Base-by-base conservation (phyloP, 2,113 vertebrate species). In the Candoia aspera region DNA sequence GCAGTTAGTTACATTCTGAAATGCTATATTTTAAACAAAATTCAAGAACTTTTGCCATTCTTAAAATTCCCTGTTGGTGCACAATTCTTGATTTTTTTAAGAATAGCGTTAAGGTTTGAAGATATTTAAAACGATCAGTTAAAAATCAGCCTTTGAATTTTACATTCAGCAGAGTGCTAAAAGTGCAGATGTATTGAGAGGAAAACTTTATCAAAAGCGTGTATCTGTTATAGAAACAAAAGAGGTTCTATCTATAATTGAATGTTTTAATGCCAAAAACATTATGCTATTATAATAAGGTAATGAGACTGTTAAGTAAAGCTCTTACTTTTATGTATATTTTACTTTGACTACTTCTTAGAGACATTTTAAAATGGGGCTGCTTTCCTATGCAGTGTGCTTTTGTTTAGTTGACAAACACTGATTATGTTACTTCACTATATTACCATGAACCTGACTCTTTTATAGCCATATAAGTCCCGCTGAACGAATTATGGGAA, bases 191-290 rank as follows among this genome's bases (percentile, higher is more conserved):
- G 94, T 95, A 90, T 89, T 0, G 1, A 94, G 94, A 93, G 84
- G 59, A 87, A n/a, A 90, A 94, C 68, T 94, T 94, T 95, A 95
- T 95, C 92, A 92, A 94, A 89, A 87, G 94, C 92, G 90, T 94
- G 95, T 94, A 91, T 93, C 58, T 95, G 95, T 94, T 91, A 79
- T 90, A 92, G 92, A 94, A 95, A 95, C 95, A 96, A 86, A 96
- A 94, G 94, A 95, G 95, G 93, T 96, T 95, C 95, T 96, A 95
- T 93, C 93, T 96, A 94, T 94, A 93, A 92, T 83, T 93, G 94
- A 83, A 92, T 94, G 86, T 95, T 93, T 91, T 96, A 93, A 95
- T 95, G 95, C 96, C 97, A 96, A 97, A 93, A 91, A 95, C 93
- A 92, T 89, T 92, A 91, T 73, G 90, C 94, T 94, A 0, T 96